Evolutionary conservation across 2,888 invertebrate genomes (phyloP).

Genomic region (Limnephilus lunatus): DNA sequence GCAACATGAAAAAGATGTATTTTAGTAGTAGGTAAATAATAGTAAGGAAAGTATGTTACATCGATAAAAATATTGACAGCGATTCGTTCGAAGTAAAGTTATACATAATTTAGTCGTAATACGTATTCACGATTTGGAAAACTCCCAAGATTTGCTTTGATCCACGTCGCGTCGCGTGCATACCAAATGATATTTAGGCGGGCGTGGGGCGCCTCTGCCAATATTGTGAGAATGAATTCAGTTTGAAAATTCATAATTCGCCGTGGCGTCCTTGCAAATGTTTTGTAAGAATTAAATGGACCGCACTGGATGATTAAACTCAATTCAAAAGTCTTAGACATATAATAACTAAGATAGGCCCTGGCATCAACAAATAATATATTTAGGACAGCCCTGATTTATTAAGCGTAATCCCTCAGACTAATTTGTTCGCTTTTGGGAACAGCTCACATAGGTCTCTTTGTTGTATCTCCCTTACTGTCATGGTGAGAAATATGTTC

Average conservation of each 20-base stretch:
- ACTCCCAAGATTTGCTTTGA: neutral
- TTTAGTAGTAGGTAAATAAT: neutral
- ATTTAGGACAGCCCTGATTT: too few species aligned
- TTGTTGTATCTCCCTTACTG: too few species aligned
- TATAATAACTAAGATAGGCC: neutral
- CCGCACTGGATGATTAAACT: neutral
- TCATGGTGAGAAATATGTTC: too few species aligned
- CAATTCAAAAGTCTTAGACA: neutral
- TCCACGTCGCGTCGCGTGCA: neutral
- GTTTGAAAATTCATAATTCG: neutral
- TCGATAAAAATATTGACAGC: neutral
- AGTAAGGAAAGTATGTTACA: neutral
- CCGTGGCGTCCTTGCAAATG: neutral
- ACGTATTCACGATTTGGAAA: neutral
- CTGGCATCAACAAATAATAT: neutral
- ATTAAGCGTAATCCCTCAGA: too few species aligned
- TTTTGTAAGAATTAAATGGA: conserved; percentile 1
- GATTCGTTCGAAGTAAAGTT: neutral
- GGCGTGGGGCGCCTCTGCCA: neutral
- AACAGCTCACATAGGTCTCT: too few species aligned
- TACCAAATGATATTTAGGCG: neutral
- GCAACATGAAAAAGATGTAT: neutral
- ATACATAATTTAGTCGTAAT: neutral
- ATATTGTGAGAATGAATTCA: neutral
- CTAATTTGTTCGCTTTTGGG: too few species aligned